Evolutionary conservation across 2,888 invertebrate species (phyloP).

Genomic region (Eumerus sabulonum): DNA sequence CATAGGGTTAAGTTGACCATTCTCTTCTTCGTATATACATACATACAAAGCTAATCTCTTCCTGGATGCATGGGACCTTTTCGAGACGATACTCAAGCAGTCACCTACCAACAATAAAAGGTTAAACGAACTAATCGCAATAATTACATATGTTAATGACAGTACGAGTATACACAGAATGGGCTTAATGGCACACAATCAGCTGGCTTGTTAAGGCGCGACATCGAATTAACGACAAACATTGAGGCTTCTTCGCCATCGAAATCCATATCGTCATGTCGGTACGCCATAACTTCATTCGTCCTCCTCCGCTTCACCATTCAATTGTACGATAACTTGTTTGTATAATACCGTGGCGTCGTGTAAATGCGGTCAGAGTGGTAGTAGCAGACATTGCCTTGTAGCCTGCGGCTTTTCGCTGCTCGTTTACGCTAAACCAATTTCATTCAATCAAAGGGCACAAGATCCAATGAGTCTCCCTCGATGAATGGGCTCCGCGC

Average conservation of each 20-base stretch:
- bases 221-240: constrained; percentile 64
- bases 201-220: constrained; percentile 66
- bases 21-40: too few relatives aligned
- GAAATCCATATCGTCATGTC: constrained; percentile 9
- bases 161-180: constrained; percentile 45
- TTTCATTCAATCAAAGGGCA: constrained; percentile 64
- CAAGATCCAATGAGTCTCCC: constrained; percentile 9
- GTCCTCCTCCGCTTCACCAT: constrained; percentile 1
- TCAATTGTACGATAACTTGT: too few relatives aligned
- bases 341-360: constrained; percentile 2
- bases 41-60: too few relatives aligned
- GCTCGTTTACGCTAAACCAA: constrained; percentile 41
- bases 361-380: constrained; percentile 46
- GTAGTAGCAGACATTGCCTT: constrained; percentile 18
- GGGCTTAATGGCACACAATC: constrained; percentile 57
- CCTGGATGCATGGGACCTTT: too few relatives aligned
- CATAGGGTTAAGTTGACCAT: too few relatives aligned
- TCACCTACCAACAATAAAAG: constrained; percentile 49
- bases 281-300: constrained; percentile 11
- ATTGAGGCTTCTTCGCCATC: constrained; percentile 52
- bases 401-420: constrained; percentile 12
- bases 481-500: constrained; percentile 41
- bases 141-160: constrained; percentile 59
- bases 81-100: neutral
- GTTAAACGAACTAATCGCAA: constrained; percentile 61